Evolutionary conservation across 2,113 vertebrate species (phyloP).

Genomic region (Sitta europaea): DNA sequence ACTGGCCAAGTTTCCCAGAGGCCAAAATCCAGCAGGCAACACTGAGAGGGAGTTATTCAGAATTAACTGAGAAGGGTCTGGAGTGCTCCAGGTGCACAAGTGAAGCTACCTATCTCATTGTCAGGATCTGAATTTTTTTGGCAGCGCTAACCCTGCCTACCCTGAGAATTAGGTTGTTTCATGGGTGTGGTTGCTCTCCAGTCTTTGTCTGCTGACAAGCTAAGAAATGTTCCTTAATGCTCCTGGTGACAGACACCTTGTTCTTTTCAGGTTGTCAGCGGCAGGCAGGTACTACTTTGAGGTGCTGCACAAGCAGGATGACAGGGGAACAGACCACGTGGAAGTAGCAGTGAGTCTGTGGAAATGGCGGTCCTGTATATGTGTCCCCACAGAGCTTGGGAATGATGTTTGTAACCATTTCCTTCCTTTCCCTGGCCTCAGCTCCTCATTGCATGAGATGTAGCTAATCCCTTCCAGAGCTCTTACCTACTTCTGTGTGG

Average conservation of each 20-base stretch:
- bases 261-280: conserved; percentile 75
- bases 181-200: background rate
- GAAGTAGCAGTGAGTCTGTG: conserved; percentile 85
- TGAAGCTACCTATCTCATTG: background rate
- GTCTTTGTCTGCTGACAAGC: background rate
- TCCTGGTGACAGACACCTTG: background rate
- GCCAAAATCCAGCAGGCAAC: background rate
- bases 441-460: background rate
- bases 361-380: background rate
- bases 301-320: conserved; percentile 89
- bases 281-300: conserved; percentile 89
- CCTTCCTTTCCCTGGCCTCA: background rate
- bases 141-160: background rate
- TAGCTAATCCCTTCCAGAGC: background rate
- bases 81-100: background rate
- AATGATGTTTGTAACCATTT: background rate
- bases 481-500: background rate
- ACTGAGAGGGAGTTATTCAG: background rate
- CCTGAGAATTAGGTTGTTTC: background rate
- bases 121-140: background rate
- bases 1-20: background rate
- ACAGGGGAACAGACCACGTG: conserved; percentile 87
- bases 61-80: background rate
- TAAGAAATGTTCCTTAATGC: background rate
- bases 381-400: fast-evolving